A percentile compares a stretch with the other conserved stretches of the same genome.
phyloP scores from a whole-genome alignment of 2,113 vertebrate genomes.

The Esox niger region DNA sequence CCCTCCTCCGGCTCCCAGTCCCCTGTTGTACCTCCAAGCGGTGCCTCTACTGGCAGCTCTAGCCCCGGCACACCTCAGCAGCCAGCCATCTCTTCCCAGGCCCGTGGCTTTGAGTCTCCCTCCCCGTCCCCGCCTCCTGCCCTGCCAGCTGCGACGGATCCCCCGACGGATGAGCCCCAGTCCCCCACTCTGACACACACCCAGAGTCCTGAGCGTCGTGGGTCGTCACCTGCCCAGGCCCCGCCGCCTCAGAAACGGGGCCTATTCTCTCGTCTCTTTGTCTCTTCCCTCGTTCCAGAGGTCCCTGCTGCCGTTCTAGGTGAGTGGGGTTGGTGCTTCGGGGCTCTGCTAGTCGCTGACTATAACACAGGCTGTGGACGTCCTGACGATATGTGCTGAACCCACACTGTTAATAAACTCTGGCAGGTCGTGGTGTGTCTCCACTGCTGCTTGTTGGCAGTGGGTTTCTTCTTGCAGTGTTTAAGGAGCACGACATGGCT shows the following conservation, averaged over 20 bases:
- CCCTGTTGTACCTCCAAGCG: slow-evolving; percentile 79
- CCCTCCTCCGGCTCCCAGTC: slow-evolving; percentile 93
- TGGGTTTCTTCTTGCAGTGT: slow-evolving; percentile 2
- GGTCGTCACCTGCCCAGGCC: neutral
- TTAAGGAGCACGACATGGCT: slow-evolving; percentile 33
- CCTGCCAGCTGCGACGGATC: slow-evolving; percentile 17
- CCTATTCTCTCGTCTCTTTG: slow-evolving; percentile 90
- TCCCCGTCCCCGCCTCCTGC: slow-evolving; percentile 27
- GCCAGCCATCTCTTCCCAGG: slow-evolving; percentile 49
- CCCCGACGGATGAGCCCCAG: slow-evolving; percentile 47
- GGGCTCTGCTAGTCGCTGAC: neutral
- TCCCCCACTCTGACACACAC: slow-evolving; percentile 14
- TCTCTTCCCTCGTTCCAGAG: slow-evolving; percentile 66
- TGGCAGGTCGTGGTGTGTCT: no score
- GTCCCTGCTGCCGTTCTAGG: slow-evolving; percentile 67
- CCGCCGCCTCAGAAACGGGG: slow-evolving; percentile 73
- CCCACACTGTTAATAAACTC: no score
- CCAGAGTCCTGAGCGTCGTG: slow-evolving; percentile 54
- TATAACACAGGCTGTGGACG: no score
- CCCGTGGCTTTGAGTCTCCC: slow-evolving; percentile 32
- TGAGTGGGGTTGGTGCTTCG: slow-evolving; percentile 54
- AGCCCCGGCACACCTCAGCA: slow-evolving; percentile 85
- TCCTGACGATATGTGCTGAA: no score
- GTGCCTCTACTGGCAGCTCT: slow-evolving; percentile 83
- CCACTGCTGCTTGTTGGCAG: no score